Evolutionary conservation across 2,797 vertebrate genomes (phyloP).

Genomic region (Numenius phaeopus): DNA sequence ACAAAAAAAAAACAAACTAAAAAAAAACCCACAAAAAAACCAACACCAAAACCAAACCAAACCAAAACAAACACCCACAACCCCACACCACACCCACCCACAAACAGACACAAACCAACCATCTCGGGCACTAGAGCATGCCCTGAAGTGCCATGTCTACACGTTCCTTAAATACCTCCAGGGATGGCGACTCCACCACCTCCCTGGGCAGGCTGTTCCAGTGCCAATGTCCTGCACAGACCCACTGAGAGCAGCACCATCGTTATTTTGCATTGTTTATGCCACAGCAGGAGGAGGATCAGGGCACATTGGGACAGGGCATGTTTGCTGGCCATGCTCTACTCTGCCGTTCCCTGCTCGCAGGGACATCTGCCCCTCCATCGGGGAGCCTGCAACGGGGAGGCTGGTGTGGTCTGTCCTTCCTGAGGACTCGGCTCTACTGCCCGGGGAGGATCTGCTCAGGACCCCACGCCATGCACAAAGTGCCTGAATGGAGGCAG

Average conservation of each 20-base stretch:
- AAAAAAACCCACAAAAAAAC: no score
- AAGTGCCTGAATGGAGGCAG: not conserved
- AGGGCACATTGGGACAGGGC: rapidly evolving
- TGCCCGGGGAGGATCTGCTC: not conserved
- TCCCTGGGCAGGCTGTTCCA: no score
- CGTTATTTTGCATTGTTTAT: not conserved
- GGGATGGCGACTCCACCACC: no score
- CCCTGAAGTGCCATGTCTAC: no score
- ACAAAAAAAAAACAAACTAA: no score
- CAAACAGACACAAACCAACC: no score
- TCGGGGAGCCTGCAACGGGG: rapidly evolving
- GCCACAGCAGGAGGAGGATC: not conserved
- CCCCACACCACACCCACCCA: no score
- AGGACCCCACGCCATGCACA: rapidly evolving
- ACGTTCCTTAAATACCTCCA: no score
- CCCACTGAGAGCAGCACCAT: not conserved
- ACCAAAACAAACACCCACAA: no score
- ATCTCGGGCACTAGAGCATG: no score
- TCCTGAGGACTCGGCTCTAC: not conserved
- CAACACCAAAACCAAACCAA: no score
- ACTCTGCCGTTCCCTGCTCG: not conserved
- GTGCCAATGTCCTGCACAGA: not conserved
- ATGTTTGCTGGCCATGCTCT: rapidly evolving
- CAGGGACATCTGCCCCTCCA: not conserved
- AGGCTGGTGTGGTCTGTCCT: not conserved